A percentile compares a stretch with the other conserved stretches of the same genome.
phyloP scores from a whole-genome alignment of 2,888 invertebrate species.

The Dasysyrphus tricinctus region DNA sequence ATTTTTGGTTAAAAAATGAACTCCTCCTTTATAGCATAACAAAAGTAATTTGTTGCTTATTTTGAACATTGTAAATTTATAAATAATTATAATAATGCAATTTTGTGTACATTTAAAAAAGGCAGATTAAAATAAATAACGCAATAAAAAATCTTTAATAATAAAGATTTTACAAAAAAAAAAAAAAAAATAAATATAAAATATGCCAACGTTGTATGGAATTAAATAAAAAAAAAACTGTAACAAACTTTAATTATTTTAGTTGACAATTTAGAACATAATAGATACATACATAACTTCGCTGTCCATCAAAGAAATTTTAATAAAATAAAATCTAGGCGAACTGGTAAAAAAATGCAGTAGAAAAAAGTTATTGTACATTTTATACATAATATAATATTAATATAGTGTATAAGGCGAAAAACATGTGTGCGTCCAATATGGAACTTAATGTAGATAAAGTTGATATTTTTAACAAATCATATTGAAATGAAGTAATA shows the following conservation, averaged over 20 bases:
- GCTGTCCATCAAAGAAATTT: conserved; percentile 10
- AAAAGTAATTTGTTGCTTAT: background rate
- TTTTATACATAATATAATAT: conserved; percentile 41
- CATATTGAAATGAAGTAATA: background rate
- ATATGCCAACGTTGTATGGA: conserved; percentile 8
- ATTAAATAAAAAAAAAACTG: background rate
- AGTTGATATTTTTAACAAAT: conserved; percentile 22
- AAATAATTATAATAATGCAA: conserved; percentile 7
- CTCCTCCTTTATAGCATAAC: background rate
- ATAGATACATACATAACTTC: background rate
- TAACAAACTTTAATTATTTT: background rate
- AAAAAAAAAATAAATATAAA: background rate
- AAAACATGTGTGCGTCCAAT: conserved; percentile 19
- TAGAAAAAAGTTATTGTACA: conserved; percentile 39
- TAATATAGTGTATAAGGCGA: background rate
- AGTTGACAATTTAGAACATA: background rate
- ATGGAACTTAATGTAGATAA: conserved; percentile 3
- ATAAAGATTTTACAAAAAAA: conserved; percentile 13
- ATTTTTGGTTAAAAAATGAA: too few relatives aligned
- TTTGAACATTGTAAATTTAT: background rate
- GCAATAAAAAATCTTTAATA: background rate
- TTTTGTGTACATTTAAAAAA: conserved; percentile 3
- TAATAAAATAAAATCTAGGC: background rate
- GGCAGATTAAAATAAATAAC: conserved; percentile 1
- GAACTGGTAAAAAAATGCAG: conserved; percentile 10